Evolutionary conservation across 1,140 invertebrate species (phyloP), one percentile per base, ranked within the genome.

Genomic region (Eriosoma lanigerum): DNA sequence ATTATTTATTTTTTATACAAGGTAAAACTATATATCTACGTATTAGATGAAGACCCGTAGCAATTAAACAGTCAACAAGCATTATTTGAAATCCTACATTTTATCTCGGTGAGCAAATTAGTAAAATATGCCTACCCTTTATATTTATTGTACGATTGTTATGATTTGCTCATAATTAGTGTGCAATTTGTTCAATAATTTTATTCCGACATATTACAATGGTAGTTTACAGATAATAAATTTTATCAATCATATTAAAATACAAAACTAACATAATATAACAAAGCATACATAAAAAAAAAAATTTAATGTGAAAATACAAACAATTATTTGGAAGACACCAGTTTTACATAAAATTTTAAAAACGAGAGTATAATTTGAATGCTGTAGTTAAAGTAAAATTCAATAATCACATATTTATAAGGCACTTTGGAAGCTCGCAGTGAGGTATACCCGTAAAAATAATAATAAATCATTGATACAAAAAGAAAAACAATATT

Each of bases 351-450:
- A 46, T 26, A 26, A 6, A 32, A 10, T 76, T 38, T 78, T 76
- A 38, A 8, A 62, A 29, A 62, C 9, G 38, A 46, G 6, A 78
- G 29, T 38, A 46, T 76, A 44, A 62, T 60, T 5, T 78, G 38
- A 78, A 56, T 56, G 17, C 50, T 48, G 32, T 48, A 72, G 68
- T 78, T 62, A 44, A 78, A 76, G 50, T 44, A 58, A 21, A 76
- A 56, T 76, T 76, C 50, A 78, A 24, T 29, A 60, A 78, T 78
- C 75, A 78, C 75, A 78, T 46, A 12, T 62, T 26, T 10, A 19
- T 50, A 78, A 78, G 75, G 75, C 75, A 78, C 75, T 78, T 78
- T 60, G 52, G 75, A 78, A 78, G 75, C 75, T 78, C 75, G 60
- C 56, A 78, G 54, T 78, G 54, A 76, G 73, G 73, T 78, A 78